Evolutionary conservation across 2,797 vertebrate genomes (phyloP).

Genomic region (Acanthurus tractus): DNA sequence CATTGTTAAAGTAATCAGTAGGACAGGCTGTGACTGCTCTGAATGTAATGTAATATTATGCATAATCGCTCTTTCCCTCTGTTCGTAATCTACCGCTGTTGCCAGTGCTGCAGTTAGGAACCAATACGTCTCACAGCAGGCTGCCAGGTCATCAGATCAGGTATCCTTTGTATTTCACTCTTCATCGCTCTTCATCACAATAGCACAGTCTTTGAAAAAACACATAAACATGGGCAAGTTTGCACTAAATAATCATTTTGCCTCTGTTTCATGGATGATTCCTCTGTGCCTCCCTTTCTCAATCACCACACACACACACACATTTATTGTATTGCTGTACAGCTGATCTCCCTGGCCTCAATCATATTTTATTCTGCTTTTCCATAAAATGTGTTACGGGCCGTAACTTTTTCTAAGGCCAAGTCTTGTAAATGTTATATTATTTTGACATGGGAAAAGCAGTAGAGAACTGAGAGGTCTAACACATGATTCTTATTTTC

Average conservation of each 20-base stretch:
- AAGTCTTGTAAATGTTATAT: conserved; percentile 54
- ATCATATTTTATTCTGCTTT: conserved; percentile 32
- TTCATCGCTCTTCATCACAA: not conserved
- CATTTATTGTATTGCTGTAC: not conserved
- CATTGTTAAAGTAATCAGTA: not conserved
- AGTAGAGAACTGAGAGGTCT: conserved; percentile 25
- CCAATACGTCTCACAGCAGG: not conserved
- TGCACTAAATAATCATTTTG: not conserved
- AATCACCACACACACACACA: conserved; percentile 5
- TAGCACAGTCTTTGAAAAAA: not conserved
- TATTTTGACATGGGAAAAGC: conserved; percentile 59
- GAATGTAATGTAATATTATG: not conserved
- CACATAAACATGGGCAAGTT: not conserved
- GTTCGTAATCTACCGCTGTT: not conserved
- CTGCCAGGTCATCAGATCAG: not conserved
- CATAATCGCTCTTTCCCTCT: not conserved
- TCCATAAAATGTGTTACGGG: conserved; percentile 39
- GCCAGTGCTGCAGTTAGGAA: not conserved
- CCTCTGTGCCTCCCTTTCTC: not conserved
- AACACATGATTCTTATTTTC: conserved; percentile 58
- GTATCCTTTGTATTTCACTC: not conserved
- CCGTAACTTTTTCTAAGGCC: conserved; percentile 32
- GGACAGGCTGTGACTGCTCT: not conserved
- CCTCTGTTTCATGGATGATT: not conserved
- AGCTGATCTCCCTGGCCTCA: conserved; percentile 21